Conservation (phyloP, 2,888 invertebrate genomes). For the Alviniconcha strummeri region DNA sequence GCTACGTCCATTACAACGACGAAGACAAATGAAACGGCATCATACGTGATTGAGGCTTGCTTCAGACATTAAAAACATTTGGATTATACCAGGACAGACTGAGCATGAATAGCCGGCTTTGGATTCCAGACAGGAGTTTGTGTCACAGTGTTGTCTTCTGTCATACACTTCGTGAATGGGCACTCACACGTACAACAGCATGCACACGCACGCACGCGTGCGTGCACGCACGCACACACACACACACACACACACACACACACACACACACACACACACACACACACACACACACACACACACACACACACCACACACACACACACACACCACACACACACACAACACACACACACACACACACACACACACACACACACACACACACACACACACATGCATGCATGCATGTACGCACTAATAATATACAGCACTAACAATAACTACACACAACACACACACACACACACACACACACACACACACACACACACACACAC, state of each 20-base stretch:
- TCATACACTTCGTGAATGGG: too few relatives aligned
- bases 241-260: constrained; percentile 2
- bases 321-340: neutral
- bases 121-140: too few relatives aligned
- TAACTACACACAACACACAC: neutral
- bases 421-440: neutral
- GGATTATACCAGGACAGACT: too few relatives aligned
- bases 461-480: neutral
- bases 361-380: neutral
- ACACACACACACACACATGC: neutral
- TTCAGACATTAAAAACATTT: too few relatives aligned
- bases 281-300: neutral
- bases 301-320: neutral
- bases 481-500: too few relatives aligned
- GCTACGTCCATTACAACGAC: too few relatives aligned
- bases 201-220: neutral
- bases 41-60: too few relatives aligned
- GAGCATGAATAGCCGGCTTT: too few relatives aligned
- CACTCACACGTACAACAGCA: neutral
- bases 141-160: too few relatives aligned
- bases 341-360: neutral
- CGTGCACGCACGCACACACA: neutral
- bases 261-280: neutral
- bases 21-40: too few relatives aligned
- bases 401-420: neutral